A percentile compares a stretch with the other conserved stretches of the same genome.
phyloP scores from a whole-genome alignment of 2,113 vertebrate genomes.

The Guaruba guarouba region DNA sequence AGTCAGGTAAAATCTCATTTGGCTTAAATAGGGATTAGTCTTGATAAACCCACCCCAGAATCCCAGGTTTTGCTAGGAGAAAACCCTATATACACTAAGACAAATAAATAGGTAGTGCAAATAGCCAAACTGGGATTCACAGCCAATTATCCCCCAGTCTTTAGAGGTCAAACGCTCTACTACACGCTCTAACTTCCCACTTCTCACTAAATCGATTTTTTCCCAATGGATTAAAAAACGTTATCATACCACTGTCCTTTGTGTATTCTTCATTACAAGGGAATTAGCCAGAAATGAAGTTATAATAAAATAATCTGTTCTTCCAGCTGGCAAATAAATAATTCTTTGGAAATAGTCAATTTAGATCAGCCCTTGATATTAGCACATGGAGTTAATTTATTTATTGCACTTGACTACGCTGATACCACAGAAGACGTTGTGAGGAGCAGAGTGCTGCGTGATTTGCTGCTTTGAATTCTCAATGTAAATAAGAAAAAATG shows the following conservation, averaged over 20 bases:
- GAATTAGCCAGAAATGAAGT: neutral
- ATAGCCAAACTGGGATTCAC: neutral
- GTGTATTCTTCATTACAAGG: neutral
- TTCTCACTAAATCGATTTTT: neutral
- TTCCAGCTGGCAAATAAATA: neutral
- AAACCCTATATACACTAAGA: neutral
- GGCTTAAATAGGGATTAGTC: neutral
- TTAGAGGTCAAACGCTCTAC: neutral
- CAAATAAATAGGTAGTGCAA: rapidly evolving
- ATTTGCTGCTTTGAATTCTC: neutral
- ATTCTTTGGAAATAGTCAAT: neutral
- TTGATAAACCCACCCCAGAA: neutral
- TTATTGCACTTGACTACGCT: neutral
- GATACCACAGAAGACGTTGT: neutral
- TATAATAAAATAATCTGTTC: neutral
- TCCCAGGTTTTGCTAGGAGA: neutral
- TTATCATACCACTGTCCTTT: neutral
- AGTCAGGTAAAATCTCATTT: neutral
- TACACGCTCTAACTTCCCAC: rapidly evolving
- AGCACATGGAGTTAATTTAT: neutral
- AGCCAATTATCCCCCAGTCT: neutral
- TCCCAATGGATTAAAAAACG: neutral
- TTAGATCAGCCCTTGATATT: neutral
- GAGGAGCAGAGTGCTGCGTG: neutral
- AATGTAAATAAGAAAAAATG: neutral